Base-by-base conservation (phyloP, 1,140 invertebrate species). In the Elymnias hypermnestra region DNA sequence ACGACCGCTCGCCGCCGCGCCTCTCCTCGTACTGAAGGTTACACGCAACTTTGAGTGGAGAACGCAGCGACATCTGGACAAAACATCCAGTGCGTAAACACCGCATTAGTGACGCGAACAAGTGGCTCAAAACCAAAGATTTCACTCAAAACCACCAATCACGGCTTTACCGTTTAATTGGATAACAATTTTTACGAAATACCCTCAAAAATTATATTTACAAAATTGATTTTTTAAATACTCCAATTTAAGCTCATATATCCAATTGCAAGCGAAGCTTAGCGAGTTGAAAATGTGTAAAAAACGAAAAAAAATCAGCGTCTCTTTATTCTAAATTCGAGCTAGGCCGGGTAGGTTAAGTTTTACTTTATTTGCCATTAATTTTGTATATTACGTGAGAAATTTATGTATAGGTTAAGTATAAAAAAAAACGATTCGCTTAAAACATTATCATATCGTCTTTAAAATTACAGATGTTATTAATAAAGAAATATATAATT, bases 311-410 rank as follows among this genome's bases (percentile, higher is more conserved):
- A 66, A 53, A 63, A 67, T 62, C 26, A 62, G 53, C 74, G 78
- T 78, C 74, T 83, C 78, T 75, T 61, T 63, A 63, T 65, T 72
- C 62, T 65, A 72, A 83, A 70, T 61, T 63, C 57, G 74, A 69
- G 68, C 76, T 81, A 81, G 57, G 76, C 74, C 74, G 79, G 79
- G 72, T 82, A 72, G 60, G 53, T 59, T 53, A 57, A 66, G 71
- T 59, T 56, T 38, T 49, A 29, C 41, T 49, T 50, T 48, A 45
- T 54, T 61, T 70, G 44, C 47, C 13, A 44, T 48, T 47, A 41
- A 42, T 42, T 33, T 33, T 39, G n/a, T 39, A 17, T 36, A 36
- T 36, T 35, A 48, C 25, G 37, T 39, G 7, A 4, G 25, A 37
- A 37, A 8, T 13, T 29, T 29, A 29, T n/a, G 26, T 37, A 35